Conservation (phyloP, 2,888 invertebrate species). For the Ellobium chinense region DNA sequence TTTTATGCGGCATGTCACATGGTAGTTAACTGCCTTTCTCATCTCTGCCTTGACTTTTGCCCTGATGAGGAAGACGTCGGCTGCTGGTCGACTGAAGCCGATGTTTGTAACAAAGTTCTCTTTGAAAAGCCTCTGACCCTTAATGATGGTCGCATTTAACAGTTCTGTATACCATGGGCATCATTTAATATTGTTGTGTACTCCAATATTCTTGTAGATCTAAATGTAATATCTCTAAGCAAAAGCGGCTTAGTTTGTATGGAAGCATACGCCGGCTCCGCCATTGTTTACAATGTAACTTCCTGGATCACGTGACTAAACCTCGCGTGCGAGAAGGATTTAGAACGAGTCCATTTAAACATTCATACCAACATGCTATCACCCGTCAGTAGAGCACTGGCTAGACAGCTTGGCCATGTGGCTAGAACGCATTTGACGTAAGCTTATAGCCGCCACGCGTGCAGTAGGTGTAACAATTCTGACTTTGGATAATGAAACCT, state of each 20-base stretch:
- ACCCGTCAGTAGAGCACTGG: too few species aligned
- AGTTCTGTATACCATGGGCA: not conserved
- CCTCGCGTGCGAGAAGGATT: not conserved
- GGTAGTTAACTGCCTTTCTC: not conserved
- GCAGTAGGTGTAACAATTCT: too few species aligned
- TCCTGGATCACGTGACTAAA: not conserved
- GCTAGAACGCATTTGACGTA: too few species aligned
- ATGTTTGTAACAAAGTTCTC: not conserved
- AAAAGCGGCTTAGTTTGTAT: not conserved
- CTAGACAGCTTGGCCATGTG: too few species aligned
- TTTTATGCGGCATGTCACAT: not conserved
- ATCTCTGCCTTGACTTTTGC: not conserved
- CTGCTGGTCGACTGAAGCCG: not conserved
- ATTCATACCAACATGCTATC: too few species aligned
- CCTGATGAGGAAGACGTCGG: not conserved
- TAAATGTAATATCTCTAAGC: not conserved
- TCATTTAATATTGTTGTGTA: not conserved
- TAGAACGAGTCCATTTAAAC: not conserved
- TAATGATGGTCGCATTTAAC: not conserved
- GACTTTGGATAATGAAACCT: too few species aligned
- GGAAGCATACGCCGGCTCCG: not conserved
- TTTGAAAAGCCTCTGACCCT: not conserved
- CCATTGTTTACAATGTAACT: not conserved
- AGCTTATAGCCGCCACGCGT: too few species aligned
- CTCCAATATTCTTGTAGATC: not conserved